These are phyloP conservation scores for Drosophila sulfurigaster DNA, from an alignment of 1,140 invertebrate species.

Conservation along the genomic window DNA sequence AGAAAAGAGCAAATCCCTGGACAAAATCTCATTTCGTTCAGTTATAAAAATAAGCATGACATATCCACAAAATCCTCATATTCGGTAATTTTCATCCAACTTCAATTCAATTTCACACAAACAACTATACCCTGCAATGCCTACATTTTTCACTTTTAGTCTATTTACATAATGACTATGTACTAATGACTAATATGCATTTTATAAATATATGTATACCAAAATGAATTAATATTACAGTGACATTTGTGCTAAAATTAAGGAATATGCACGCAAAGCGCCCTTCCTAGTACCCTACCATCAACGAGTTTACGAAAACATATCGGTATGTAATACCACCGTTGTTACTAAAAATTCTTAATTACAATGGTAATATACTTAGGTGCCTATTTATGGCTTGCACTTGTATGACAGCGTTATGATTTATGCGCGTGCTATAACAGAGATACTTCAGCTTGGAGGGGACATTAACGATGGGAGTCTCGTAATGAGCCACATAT, in stretches of 20 bases:
- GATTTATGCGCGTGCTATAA: slow-evolving; percentile 92
- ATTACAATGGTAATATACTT: background rate
- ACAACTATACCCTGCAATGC: background rate
- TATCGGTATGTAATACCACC: slow-evolving; percentile 86
- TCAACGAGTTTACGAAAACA: slow-evolving; percentile 88
- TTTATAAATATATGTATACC: background rate
- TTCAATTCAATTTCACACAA: slow-evolving; percentile 39
- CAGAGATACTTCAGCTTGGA: slow-evolving; percentile 88
- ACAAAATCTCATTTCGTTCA: slow-evolving; percentile 89
- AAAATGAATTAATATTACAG: slow-evolving; percentile 81
- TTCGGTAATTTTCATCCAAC: slow-evolving; percentile 86
- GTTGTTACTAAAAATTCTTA: background rate
- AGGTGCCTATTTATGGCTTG: slow-evolving; percentile 94
- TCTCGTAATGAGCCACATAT: slow-evolving; percentile 88
- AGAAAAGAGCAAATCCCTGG: slow-evolving; percentile 85
- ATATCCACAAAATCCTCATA: slow-evolving; percentile 89
- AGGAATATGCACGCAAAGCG: slow-evolving; percentile 88
- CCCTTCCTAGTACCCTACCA: slow-evolving; percentile 92
- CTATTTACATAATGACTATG: background rate
- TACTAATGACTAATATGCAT: background rate
- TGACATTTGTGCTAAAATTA: slow-evolving; percentile 88
- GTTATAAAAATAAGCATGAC: slow-evolving; percentile 90
- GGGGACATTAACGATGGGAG: slow-evolving; percentile 90
- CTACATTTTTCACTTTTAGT: background rate
- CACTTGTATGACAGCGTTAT: slow-evolving; percentile 95